Percentiles rank a stretch among this genome's conserved stretches.
These are phyloP conservation scores for Microctonus hyperodae DNA, from an alignment of 2,888 invertebrate genomes.

Conservation along the genomic window DNA sequence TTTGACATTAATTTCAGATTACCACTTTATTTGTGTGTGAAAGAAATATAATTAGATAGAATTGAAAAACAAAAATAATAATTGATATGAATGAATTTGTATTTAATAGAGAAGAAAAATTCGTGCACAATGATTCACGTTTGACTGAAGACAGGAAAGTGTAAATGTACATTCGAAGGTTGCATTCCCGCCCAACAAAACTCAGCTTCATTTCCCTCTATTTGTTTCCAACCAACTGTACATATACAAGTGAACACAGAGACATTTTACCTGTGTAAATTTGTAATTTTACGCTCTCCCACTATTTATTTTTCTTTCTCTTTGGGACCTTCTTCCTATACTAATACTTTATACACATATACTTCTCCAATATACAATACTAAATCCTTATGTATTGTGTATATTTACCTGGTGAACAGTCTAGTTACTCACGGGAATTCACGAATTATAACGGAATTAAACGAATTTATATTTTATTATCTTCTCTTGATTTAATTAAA, in stretches of 20 bases:
- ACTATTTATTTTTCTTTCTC: constrained; percentile 8
- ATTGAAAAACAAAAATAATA: neutral
- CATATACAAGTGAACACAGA: neutral
- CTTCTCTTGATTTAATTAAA: neutral
- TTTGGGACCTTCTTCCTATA: constrained; percentile 9
- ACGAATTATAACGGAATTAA: constrained; percentile 37
- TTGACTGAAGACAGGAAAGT: constrained; percentile 24
- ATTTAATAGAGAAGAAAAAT: no score
- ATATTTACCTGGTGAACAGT: constrained; percentile 46
- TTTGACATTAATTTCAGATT: no score
- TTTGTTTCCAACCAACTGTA: constrained; percentile 13
- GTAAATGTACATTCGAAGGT: constrained; percentile 50
- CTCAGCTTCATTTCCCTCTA: constrained; percentile 30
- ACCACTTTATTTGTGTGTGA: no score
- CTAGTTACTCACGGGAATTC: constrained; percentile 35
- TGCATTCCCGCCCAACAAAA: constrained; percentile 45
- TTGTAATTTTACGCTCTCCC: neutral
- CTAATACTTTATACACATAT: no score
- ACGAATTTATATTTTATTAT: neutral
- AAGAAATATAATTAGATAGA: neutral
- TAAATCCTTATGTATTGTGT: constrained; percentile 30
- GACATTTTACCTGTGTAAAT: no score
- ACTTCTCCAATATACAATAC: no score
- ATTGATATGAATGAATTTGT: no score
- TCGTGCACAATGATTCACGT: constrained; percentile 15